Evolutionary conservation across 23 tunicate species (phyloP), one percentile per base, ranked within the genome.

Genomic region (Phallusia fumigata): DNA sequence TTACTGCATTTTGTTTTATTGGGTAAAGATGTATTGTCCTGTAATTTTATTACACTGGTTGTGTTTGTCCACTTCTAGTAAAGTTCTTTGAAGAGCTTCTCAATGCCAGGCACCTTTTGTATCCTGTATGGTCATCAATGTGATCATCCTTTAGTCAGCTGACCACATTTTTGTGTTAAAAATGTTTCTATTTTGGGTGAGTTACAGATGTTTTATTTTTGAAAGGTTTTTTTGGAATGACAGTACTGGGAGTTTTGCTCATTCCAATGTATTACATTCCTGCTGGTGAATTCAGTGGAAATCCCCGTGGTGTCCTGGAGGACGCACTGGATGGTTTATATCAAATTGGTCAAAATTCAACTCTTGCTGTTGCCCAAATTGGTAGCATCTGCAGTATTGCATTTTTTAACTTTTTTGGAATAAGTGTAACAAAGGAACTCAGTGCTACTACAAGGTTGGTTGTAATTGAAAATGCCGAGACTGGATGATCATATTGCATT

Each of bases 401-500:
- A 5, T 97, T 97, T 75, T 97, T 97, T 51, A 97, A 97, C 52
- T 97, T 92, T 83, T 97, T 97, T 73, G 99, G 99, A 22, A 84
- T 97, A 58, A 92, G 97, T 76, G 97, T 97, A 12, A 97, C 99
- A 73, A 97, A 92, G 53, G 90, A 93, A 65, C 82, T 92, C 33
- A 92, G 93, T 73, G 99, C 99, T 15, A 97, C 99, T 0, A 97
- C 99, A 32, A 94, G 98, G 98, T 94, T 33, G 6, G 76, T 19
- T 26, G 47, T 10, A n/a, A n/a, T n/a, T n/a, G n/a, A n/a, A n/a
- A n/a, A n/a, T n/a, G n/a, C n/a, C n/a, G n/a, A n/a, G n/a, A n/a
- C n/a, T n/a, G n/a, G n/a, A n/a, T n/a, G n/a, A n/a, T n/a, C n/a
- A n/a, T n/a, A n/a, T n/a, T n/a, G n/a, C n/a, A n/a, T n/a, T n/a